Evolutionary conservation across 2,797 vertebrate species (phyloP), one percentile per base, ranked within the genome.

Genomic region (Hippopotamyrus pictus): DNA sequence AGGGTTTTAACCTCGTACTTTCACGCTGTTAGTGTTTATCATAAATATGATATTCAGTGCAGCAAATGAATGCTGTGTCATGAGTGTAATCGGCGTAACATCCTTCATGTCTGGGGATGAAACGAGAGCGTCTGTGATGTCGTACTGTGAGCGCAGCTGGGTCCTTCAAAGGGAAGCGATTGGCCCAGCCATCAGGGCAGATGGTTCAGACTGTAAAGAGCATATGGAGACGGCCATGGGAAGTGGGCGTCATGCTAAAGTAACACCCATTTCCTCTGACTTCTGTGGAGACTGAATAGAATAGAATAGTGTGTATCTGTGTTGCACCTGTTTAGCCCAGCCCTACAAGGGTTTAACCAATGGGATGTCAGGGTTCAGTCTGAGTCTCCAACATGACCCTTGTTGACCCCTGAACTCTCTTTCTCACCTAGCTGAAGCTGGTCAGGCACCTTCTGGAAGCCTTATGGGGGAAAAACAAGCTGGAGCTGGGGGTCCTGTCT

Each of bases 381-480:
- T 93, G 87, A 59, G 46, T 62, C 37, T 65, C 25, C 29, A 54
- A 37, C 29, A 54, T 54, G 50, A 86, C 22, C 12, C 50, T n/a
- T 54, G 51, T 53, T 53, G 69, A 29, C 69, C 69, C 2, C 7
- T 5, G 87, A 90, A 29, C 48, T 17, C 82, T 5, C 89, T 48
- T 90, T 95, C 29, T 29, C 22, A 90, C 93, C 88, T 92, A 99
- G 98, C 93, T 99, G 96, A 96, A 97, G 93, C 95, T 99, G 93
- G 93, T 98, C 90, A 96, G 97, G 93, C 95, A 94, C 93, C 95
- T 99, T 92, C 91, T 99, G 96, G 97, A 99, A 93, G 93, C 96
- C 17, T 93, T 96, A 90, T 99, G 98, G 98, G 94, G 93, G 93
- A 98, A 97, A 94, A 94, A 97, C 89, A 93, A 94, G 90, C 96